phyloP scores from a whole-genome alignment of 2,797 vertebrate species.

The Tiaroga cobitis region DNA sequence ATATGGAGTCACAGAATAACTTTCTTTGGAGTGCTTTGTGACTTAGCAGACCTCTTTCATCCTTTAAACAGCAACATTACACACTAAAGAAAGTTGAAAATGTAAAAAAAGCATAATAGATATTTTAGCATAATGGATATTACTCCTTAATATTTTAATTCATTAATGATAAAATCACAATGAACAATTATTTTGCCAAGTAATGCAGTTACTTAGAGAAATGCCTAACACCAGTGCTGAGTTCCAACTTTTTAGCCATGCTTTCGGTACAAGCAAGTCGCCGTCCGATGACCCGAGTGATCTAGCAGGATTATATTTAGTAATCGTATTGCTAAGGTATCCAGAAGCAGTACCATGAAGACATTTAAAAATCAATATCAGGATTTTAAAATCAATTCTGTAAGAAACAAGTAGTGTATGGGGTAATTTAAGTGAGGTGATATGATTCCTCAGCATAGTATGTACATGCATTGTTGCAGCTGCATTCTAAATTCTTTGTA shows the following conservation, averaged over 20 bases:
- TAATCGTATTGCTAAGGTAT: neutral
- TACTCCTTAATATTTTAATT: neutral
- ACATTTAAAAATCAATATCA: neutral
- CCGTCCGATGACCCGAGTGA: neutral
- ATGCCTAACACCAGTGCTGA: neutral
- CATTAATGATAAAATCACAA: neutral
- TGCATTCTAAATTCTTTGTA: neutral
- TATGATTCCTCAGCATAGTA: neutral
- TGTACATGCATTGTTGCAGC: neutral
- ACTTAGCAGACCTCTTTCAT: too few species aligned
- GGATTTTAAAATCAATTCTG: neutral
- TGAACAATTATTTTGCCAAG: neutral
- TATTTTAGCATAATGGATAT: too few species aligned
- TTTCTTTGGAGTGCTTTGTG: neutral
- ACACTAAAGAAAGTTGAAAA: too few species aligned
- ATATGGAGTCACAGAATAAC: neutral
- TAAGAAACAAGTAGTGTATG: neutral
- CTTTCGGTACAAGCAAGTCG: neutral
- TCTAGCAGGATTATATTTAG: neutral
- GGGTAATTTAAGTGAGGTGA: neutral
- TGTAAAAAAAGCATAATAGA: too few species aligned
- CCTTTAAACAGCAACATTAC: too few species aligned
- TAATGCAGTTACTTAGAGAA: neutral
- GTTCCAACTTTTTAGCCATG: neutral
- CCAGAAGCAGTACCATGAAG: neutral